A percentile compares a stretch with the other conserved stretches of the same genome.
phyloP scores from a whole-genome alignment of 64 coral and sea anemone genomes.

The Stichodactyla mertensii region DNA sequence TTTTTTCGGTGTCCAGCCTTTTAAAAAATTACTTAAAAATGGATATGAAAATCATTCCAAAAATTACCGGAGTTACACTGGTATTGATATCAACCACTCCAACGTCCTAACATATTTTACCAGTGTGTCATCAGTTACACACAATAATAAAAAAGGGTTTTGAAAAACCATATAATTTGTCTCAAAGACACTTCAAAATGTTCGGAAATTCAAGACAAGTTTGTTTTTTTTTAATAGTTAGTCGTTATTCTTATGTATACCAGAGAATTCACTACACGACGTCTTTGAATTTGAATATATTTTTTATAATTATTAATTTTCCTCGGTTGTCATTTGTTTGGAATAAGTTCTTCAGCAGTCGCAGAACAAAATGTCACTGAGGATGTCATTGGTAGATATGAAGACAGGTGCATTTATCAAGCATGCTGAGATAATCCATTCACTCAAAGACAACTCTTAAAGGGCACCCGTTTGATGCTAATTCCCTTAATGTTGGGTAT shows the following conservation, averaged over 20 bases:
- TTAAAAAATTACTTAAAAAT: too few species aligned
- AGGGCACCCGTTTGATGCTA: constrained; percentile 11
- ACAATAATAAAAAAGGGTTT: not conserved
- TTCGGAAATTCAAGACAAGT: too few species aligned
- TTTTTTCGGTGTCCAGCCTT: not conserved
- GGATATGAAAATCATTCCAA: not conserved
- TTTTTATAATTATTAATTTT: not conserved
- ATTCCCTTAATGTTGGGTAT: constrained; percentile 12
- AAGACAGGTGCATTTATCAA: constrained; percentile 4
- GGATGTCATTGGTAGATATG: not conserved
- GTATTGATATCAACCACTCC: not conserved
- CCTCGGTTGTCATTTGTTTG: not conserved
- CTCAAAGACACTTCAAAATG: not conserved
- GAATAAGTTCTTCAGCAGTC: not conserved
- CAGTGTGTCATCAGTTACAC: not conserved
- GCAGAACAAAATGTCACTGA: not conserved
- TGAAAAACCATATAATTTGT: not conserved
- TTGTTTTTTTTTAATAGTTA: too few species aligned
- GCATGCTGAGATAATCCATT: constrained; percentile 7
- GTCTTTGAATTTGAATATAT: not conserved
- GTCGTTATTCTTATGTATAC: too few species aligned
- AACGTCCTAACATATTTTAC: not conserved
- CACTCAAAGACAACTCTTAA: not conserved
- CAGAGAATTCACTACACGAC: too few species aligned
- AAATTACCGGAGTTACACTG: not conserved